These are phyloP conservation scores for Pherbina coryleti DNA, from an alignment of 2,888 invertebrate genomes.

Conservation along the genomic window DNA sequence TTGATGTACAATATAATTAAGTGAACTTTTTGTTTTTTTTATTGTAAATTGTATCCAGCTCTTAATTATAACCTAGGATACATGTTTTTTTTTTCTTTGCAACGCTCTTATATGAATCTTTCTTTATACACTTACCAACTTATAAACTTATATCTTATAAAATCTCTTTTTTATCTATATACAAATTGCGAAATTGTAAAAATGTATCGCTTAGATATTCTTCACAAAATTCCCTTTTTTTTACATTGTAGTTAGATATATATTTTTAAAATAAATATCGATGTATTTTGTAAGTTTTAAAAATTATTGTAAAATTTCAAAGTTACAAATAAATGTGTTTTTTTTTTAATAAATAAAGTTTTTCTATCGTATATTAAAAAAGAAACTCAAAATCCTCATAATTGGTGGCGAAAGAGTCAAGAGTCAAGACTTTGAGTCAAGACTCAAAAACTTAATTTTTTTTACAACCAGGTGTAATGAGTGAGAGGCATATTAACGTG, in stretches of 20 bases:
- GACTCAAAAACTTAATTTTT: no score
- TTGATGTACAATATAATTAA: conserved; percentile 13
- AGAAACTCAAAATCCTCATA: no score
- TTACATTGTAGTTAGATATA: conserved; percentile 1
- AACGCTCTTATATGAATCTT: conserved; percentile 7
- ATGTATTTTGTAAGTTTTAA: conserved; percentile 18
- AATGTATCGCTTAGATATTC: neutral
- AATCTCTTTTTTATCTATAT: neutral
- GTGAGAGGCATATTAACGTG: no score
- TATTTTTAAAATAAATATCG: conserved; percentile 22
- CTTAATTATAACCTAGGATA: neutral
- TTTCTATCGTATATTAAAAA: no score
- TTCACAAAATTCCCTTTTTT: conserved; percentile 1
- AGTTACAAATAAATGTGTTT: conserved; percentile 34
- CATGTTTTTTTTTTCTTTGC: neutral
- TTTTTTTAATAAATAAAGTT: neutral
- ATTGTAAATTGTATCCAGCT: conserved; percentile 3
- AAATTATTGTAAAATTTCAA: conserved; percentile 26
- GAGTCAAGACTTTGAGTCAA: no score
- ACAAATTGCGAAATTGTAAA: conserved; percentile 15
- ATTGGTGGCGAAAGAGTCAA: no score
- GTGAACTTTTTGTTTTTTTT: neutral
- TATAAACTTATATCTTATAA: neutral
- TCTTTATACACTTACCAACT: neutral
- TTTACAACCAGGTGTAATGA: no score